Evolutionary conservation across 2,113 vertebrate species (phyloP).

Genomic region (Microcebus tavaratra): DNA sequence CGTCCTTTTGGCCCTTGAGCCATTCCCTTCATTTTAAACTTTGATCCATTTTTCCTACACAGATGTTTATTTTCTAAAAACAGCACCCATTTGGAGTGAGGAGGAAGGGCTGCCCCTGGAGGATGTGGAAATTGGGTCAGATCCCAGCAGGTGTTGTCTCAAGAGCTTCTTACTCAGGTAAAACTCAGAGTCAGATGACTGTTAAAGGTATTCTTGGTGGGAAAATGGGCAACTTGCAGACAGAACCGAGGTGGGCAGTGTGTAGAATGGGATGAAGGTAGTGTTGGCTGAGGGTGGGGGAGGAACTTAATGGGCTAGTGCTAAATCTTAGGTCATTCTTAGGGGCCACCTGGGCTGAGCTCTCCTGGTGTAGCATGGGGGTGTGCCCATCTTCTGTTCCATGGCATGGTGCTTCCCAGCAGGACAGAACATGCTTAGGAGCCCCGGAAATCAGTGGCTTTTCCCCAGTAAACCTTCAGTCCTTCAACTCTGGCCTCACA

Average conservation of each 20-base stretch:
- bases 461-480: neutral
- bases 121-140: neutral
- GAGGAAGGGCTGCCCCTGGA: neutral
- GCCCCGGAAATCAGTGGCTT: neutral
- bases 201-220: neutral
- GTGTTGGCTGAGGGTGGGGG: too few relatives aligned
- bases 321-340: neutral
- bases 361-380: neutral
- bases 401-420: neutral
- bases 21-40: neutral
- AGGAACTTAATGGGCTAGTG: neutral
- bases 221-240: neutral
- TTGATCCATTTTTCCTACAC: neutral
- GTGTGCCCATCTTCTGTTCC: neutral
- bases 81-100: neutral
- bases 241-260: neutral
- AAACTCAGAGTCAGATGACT: neutral
- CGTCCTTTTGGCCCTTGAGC: neutral
- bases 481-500: neutral
- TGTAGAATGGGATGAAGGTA: neutral
- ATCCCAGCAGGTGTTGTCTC: neutral
- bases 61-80: conserved; percentile 28
- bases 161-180: neutral
- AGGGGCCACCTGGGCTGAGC: neutral
- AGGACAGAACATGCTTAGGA: neutral